phyloP scores from a whole-genome alignment of 2,797 vertebrate species.

The Otolemur crassicaudatus region DNA sequence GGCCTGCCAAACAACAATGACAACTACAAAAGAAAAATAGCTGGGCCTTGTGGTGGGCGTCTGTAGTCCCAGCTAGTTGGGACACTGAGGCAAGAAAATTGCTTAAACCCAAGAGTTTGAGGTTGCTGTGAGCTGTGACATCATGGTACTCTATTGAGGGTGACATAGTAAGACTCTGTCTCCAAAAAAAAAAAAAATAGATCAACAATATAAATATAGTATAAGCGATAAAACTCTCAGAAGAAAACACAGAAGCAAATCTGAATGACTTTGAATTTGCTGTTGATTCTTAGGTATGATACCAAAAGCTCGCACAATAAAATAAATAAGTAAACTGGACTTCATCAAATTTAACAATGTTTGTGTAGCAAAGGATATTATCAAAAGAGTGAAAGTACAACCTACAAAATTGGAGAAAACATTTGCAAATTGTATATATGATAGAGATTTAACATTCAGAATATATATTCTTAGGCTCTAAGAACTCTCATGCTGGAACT shows the following conservation, averaged over 20 bases:
- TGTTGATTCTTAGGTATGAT: background rate
- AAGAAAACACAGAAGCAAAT: background rate
- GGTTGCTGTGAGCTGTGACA: too few species aligned
- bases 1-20: too few species aligned
- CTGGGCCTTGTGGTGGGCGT: too few species aligned
- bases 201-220: background rate
- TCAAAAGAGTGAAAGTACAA: slow-evolving; percentile 22
- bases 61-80: too few species aligned
- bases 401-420: background rate
- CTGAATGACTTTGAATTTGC: background rate
- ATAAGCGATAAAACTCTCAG: background rate
- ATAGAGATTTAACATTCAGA: background rate
- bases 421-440: background rate
- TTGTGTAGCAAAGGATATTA: background rate
- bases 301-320: background rate
- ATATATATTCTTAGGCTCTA: background rate
- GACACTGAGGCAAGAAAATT: too few species aligned
- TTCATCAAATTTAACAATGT: background rate
- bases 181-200: background rate
- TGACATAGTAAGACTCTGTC: too few species aligned
- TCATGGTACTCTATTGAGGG: too few species aligned
- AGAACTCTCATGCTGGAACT: background rate
- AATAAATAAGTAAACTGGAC: background rate
- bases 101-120: too few species aligned
- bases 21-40: too few species aligned